Conservation (phyloP, 2,113 vertebrate species). For the Corydoras sp. region DNA sequence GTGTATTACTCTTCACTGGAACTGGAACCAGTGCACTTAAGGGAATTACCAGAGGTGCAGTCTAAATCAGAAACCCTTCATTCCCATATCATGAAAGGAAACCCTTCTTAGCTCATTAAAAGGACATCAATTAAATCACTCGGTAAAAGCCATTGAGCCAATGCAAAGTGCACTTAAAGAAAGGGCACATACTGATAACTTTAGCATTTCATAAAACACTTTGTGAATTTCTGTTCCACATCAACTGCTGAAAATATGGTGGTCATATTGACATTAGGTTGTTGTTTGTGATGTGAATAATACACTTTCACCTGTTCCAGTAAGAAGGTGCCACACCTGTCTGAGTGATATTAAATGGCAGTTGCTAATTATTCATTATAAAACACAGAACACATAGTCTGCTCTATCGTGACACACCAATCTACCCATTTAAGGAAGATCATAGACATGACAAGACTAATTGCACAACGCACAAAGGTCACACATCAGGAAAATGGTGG, state of each 20-base stretch:
- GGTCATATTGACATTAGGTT: background rate
- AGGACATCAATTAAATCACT: slow-evolving; percentile 14
- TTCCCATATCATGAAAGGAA: slow-evolving; percentile 13
- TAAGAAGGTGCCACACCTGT: background rate
- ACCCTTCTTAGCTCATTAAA: slow-evolving; percentile 38
- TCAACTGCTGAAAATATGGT: background rate
- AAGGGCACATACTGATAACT: background rate
- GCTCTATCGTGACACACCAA: too few species aligned
- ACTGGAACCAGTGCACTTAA: slow-evolving; percentile 29
- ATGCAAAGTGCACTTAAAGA: slow-evolving; percentile 8
- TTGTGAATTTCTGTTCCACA: background rate
- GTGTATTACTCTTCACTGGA: slow-evolving; percentile 1
- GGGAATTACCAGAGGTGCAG: slow-evolving; percentile 33
- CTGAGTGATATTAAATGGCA: too few species aligned
- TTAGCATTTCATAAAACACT: background rate
- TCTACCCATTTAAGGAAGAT: too few species aligned
- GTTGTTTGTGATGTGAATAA: background rate
- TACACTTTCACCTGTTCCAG: background rate
- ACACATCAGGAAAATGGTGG: too few species aligned
- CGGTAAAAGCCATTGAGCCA: background rate
- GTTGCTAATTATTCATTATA: too few species aligned
- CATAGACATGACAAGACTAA: too few species aligned
- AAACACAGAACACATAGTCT: too few species aligned
- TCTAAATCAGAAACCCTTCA: slow-evolving; percentile 11
- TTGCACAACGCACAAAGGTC: too few species aligned